Base-by-base conservation (phyloP, 2,113 vertebrate species). In the Mus pahari region DNA sequence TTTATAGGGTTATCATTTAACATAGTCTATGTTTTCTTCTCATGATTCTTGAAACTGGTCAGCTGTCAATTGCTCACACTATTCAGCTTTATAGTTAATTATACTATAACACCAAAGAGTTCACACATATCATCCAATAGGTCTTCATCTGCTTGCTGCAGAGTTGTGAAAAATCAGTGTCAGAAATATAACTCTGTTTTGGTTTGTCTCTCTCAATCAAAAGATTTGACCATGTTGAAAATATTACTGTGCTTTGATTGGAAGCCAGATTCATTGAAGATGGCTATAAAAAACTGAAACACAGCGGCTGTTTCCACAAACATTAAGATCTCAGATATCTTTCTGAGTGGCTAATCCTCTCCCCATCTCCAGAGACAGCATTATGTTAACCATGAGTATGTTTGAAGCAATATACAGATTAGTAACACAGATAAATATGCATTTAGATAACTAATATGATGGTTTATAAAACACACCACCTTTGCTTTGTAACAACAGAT, bases 171-270 rank as follows among this genome's bases (percentile, higher is more conserved):
- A 75, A 74, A 94, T 79, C 73, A 55, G 60, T 48, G 36, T 79
- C 83, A 71, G 48, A 79, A 53, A 19, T 55, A 28, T 26, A 33
- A 66, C 24, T 77, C 24, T 86, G 39, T 88, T 82, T 75, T 79
- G 58, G 36, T 92, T 78, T 45, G 66, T 60, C 55, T 83, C 50
- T 64, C 62, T 82, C 36, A 42, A 62, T 75, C 74, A 90, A 48
- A 93, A 60, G 71, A 79, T 86, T 64, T 1, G n/a, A 77, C 74
- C 73, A 45, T 81, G 39, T 36, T 89, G 82, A 94, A 92, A 94
- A 60, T 39, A 70, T 39, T 88, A 58, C 68, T 90, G 81, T 81
- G 42, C 70, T 95, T 53, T 86, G 60, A 84, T 39, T 50, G 1
- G 50, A 64, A 93, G 48, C 70, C 26, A 50, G 28, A 70, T 75